Base-by-base conservation (phyloP, 1,140 invertebrate genomes). In the Drosophila oshimai region DNA sequence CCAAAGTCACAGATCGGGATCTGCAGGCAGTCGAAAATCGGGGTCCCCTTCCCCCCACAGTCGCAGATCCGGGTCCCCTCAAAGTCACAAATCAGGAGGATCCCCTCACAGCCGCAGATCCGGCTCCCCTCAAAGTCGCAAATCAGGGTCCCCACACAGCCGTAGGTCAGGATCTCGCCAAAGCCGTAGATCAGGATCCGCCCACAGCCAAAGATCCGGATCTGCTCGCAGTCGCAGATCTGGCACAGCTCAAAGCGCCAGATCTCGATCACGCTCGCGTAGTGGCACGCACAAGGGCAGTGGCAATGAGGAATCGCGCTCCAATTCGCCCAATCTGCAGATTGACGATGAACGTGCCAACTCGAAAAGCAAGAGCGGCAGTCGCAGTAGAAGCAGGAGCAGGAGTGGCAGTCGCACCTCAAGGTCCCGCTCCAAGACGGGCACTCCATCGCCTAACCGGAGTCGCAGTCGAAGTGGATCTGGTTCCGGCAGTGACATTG, bases 251-350 rank as follows among this genome's bases (percentile, higher is more conserved):
- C 57, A 22, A 6, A 64, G 61, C 13, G 26, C 31, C 2, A 29
- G 26, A 2, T 76, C 78, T 2, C 57, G 61, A 1, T 71, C 74
- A n/a, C 54, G 41, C 0, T 76, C 69, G 1, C 61, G 61, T 7
- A 74, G 74, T 20, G 64, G 37, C 5, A 70, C 69, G 7, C 37
- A 34, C 13, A 72, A 50, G 10, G 45, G 13, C 15, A 78, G 75
- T 17, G 60, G 60, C 5, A 49, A 65, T 10, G 73, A 74, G 6
- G 83, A 89, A 6, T 90, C 83, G 2, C 89, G 92, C 6, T 93
- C 92, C 4, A 89, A 91, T 20, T 92, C 92, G n/a, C 91, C 89
- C 0, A 92, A 92, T 68, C 81, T 91, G 6, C 90, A 91, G 58
- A 90, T 90, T 45, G 91, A 90, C 22, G 89, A 89, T 45, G 91